Evolutionary conservation across 2,888 invertebrate species (phyloP).

Genomic region (Brenthis daphne): DNA sequence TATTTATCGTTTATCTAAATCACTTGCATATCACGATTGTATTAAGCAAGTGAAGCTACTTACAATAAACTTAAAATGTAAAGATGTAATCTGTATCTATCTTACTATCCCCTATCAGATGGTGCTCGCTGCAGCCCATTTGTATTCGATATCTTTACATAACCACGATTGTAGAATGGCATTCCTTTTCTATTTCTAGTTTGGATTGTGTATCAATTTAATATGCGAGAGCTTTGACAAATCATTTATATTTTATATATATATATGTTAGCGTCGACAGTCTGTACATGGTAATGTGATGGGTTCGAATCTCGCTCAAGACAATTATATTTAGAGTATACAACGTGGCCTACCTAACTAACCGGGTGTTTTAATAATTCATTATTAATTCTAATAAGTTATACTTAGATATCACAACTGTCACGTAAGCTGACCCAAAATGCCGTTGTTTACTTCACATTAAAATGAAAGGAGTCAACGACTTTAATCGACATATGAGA

Average conservation of each 20-base stretch:
- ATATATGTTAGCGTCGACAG: background rate
- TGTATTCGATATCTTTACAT: conserved; percentile 44
- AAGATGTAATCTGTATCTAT: conserved; percentile 37
- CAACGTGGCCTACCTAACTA: too few relatives aligned
- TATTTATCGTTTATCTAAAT: conserved; percentile 37
- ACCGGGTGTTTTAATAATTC: too few relatives aligned
- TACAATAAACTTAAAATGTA: conserved; percentile 40
- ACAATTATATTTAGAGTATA: too few relatives aligned
- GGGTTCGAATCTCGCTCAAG: too few relatives aligned
- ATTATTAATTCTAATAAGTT: too few relatives aligned
- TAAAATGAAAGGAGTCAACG: too few relatives aligned
- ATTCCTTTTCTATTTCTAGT: conserved; percentile 44
- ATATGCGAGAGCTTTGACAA: conserved; percentile 52
- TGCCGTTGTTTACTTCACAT: too few relatives aligned
- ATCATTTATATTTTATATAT: conserved; percentile 43
- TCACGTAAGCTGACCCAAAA: too few relatives aligned
- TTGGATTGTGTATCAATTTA: conserved; percentile 50
- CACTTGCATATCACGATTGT: conserved; percentile 34
- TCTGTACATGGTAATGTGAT: too few relatives aligned
- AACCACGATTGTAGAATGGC: conserved; percentile 50
- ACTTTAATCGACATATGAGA: too few relatives aligned
- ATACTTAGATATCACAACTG: too few relatives aligned
- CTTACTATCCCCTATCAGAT: conserved; percentile 34
- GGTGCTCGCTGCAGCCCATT: conserved; percentile 36
- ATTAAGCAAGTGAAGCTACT: conserved; percentile 40